Evolutionary conservation across 2,888 invertebrate genomes (phyloP).

Genomic region (Helicoverpa assulta): DNA sequence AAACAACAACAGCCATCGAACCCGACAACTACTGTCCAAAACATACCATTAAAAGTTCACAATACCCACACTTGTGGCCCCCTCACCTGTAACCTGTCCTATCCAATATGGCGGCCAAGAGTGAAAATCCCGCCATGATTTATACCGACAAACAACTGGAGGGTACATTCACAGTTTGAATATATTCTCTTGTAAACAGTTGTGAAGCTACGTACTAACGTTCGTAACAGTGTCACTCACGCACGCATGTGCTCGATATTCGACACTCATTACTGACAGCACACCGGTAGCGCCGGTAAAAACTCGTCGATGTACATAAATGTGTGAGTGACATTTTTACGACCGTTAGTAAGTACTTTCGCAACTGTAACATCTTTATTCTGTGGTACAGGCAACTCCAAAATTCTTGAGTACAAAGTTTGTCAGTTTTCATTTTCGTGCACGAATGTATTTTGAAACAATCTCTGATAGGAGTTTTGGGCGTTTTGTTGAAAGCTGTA

Average conservation of each 20-base stretch:
- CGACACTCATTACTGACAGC: no score
- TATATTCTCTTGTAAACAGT: no score
- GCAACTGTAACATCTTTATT: no score
- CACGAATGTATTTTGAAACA: conserved; percentile 48
- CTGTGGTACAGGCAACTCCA: conserved; percentile 41
- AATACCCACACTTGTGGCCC: background rate
- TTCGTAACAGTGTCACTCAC: no score
- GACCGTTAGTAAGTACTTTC: no score
- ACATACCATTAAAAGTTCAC: background rate
- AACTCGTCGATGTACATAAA: no score
- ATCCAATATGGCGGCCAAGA: conserved; percentile 47
- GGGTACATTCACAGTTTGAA: conserved; percentile 4
- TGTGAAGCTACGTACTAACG: no score
- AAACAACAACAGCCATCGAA: background rate
- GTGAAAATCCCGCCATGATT: conserved; percentile 68
- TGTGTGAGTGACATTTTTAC: no score
- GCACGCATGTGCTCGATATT: no score
- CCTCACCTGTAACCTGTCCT: background rate
- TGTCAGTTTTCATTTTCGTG: conserved; percentile 51
- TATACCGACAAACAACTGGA: conserved; percentile 63
- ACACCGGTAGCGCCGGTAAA: no score
- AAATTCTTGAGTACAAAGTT: conserved; percentile 69
- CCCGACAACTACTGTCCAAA: background rate
- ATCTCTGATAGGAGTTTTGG: conserved; percentile 43
- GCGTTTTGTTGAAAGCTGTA: conserved; percentile 35